Conservation (phyloP, 2,113 vertebrate genomes). For the Ammospiza caudacuta region DNA sequence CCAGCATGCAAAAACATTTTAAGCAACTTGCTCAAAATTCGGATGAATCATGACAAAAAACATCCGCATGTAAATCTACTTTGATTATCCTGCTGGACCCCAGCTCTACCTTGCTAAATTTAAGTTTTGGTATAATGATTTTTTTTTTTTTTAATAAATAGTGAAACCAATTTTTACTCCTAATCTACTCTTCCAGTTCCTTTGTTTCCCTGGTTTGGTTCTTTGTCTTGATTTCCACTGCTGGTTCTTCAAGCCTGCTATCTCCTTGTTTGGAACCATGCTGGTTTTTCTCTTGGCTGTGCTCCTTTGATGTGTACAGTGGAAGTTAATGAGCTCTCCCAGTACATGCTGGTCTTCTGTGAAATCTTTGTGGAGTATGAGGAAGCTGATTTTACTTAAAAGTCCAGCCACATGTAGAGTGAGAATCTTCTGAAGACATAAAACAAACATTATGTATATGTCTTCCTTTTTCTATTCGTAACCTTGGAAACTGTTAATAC, state of each 20-base stretch:
- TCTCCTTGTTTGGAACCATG: not conserved
- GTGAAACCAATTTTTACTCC: not conserved
- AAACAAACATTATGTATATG: conserved; percentile 36
- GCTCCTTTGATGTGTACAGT: not conserved
- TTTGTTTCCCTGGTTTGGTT: not conserved
- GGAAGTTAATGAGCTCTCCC: conserved; percentile 40
- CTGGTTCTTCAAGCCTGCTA: not conserved
- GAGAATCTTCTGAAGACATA: conserved; percentile 15
- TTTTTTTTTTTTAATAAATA: not conserved
- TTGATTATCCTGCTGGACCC: not conserved
- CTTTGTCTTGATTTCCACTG: not conserved
- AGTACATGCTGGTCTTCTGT: not conserved
- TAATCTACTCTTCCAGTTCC: not conserved
- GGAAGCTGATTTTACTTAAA: conserved; percentile 12
- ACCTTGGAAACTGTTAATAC: conserved; percentile 50
- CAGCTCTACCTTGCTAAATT: not conserved
- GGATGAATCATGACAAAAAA: not conserved
- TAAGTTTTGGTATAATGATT: not conserved
- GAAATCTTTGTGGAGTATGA: not conserved
- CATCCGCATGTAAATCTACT: not conserved
- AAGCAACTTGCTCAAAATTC: not conserved
- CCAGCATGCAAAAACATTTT: not conserved
- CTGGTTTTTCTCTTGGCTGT: not conserved
- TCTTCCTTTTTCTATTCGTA: not conserved
- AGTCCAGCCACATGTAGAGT: conserved; percentile 16